These are phyloP conservation scores for Zaprionus obscuricornis DNA, from an alignment of 2,888 invertebrate species.

Conservation along the genomic window DNA sequence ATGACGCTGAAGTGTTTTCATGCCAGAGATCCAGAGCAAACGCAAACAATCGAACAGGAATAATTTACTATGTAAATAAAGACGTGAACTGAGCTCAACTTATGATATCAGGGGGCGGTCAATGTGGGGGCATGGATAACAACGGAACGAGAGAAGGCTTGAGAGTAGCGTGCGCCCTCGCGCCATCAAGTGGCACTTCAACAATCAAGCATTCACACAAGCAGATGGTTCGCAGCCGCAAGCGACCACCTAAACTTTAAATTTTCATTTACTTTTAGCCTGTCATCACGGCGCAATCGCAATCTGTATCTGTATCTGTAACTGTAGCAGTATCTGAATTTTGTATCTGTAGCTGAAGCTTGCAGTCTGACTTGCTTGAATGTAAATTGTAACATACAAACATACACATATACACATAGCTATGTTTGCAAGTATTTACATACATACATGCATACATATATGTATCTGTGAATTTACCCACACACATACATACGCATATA, in stretches of 20 bases:
- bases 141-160: constrained; percentile 13
- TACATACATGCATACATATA: constrained; percentile 3
- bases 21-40: constrained; percentile 75
- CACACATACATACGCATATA: constrained; percentile 45
- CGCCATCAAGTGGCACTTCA: constrained; percentile 75
- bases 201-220: constrained; percentile 79
- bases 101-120: too few species aligned
- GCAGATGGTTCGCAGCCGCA: constrained; percentile 68
- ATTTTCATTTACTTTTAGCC: constrained; percentile 75
- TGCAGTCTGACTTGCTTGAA: constrained; percentile 44
- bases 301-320: constrained; percentile 30
- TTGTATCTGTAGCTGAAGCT: too few species aligned
- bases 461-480: constrained; percentile 16
- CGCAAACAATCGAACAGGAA: constrained; percentile 77
- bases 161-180: constrained; percentile 75
- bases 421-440: constrained; percentile 1
- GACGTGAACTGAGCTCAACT: constrained; percentile 48
- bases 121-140: neutral
- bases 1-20: constrained; percentile 73
- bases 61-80: constrained; percentile 80
- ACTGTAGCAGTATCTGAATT: too few species aligned
- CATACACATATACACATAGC: constrained; percentile 14
- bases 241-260: constrained; percentile 72
- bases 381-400: too few species aligned
- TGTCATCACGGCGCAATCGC: constrained; percentile 71